Conservation (phyloP, 2,113 vertebrate species). For the Genyomyrus donnyi region DNA sequence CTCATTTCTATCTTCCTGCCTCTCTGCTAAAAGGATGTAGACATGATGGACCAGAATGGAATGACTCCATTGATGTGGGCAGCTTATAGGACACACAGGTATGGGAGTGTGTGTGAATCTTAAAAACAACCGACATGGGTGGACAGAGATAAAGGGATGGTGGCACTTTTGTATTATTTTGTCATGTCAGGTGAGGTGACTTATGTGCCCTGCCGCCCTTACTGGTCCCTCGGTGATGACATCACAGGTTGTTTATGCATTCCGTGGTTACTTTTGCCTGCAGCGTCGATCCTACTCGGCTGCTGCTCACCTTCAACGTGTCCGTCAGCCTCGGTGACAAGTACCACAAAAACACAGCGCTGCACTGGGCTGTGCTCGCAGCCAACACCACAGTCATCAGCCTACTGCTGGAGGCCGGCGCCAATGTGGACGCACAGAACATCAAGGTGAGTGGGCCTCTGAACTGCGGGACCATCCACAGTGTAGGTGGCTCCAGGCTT, state of each 20-base stretch:
- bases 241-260: background rate
- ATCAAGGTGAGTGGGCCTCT: slow-evolving; percentile 75
- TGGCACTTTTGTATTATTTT: background rate
- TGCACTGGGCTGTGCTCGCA: slow-evolving; percentile 96
- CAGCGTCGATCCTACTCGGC: slow-evolving; percentile 93
- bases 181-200: background rate
- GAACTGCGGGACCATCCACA: background rate
- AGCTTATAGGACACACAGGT: slow-evolving; percentile 97
- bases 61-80: slow-evolving; percentile 99
- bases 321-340: slow-evolving; percentile 98
- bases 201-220: background rate
- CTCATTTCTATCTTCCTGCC: background rate
- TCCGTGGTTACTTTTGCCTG: slow-evolving; percentile 25
- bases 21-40: slow-evolving; percentile 73
- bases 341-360: slow-evolving; percentile 96
- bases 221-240: background rate
- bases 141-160: background rate
- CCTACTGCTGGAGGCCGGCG: slow-evolving; percentile 88
- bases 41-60: slow-evolving; percentile 99
- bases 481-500: background rate
- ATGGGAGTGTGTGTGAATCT: slow-evolving; percentile 27
- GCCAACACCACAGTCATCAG: slow-evolving; percentile 98
- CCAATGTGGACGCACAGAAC: slow-evolving; percentile 93
- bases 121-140: background rate
- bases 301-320: slow-evolving; percentile 96